Percentiles rank a stretch among this genome's conserved stretches.
Evolutionary conservation across 1,140 invertebrate species (phyloP).

Genomic region (Saccostrea echinata): DNA sequence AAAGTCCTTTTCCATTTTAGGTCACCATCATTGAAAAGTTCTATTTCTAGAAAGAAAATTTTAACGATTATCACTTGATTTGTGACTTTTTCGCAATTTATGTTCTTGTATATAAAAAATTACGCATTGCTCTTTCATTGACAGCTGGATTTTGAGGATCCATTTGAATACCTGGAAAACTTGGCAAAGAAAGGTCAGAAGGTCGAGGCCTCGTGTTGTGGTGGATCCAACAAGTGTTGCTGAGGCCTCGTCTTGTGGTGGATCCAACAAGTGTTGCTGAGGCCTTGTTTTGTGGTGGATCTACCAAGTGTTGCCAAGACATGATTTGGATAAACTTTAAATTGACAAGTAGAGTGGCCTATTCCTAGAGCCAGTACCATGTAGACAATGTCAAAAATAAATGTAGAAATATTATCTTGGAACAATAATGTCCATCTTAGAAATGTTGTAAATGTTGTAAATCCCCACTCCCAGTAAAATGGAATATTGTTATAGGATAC

Average conservation of each 20-base stretch:
- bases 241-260: conserved; percentile 24
- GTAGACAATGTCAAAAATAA: neutral
- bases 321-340: neutral
- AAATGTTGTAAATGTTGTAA: no score
- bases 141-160: conserved; percentile 46
- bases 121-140: neutral
- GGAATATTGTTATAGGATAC: no score
- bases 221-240: conserved; percentile 28
- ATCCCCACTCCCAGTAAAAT: no score
- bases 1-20: no score
- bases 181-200: conserved; percentile 51
- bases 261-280: conserved; percentile 36
- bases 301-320: conserved; percentile 28
- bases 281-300: conserved; percentile 19
- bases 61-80: no score
- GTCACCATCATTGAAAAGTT: no score
- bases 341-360: no score
- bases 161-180: conserved; percentile 51
- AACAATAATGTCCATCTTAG: no score
- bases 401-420: no score
- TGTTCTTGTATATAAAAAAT: neutral
- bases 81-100: neutral
- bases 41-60: no score
- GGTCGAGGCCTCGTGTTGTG: conserved; percentile 44
- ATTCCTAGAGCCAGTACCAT: no score